Evolutionary conservation across 2,888 invertebrate species (phyloP), one percentile per base, ranked within the genome.

Genomic region (Drosophila mettleri): DNA sequence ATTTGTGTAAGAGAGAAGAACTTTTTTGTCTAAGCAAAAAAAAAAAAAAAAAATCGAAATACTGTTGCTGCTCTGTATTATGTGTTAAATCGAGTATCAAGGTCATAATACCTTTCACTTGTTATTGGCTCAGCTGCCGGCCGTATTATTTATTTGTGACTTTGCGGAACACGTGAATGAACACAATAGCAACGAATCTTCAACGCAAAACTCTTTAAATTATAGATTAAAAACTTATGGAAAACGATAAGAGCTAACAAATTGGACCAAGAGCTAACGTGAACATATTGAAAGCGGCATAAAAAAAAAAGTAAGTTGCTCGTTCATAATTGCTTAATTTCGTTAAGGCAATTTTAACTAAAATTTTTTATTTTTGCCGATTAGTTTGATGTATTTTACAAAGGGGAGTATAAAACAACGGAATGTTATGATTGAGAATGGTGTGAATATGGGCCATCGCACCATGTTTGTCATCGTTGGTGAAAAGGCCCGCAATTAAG

Each of bases 361-460:
- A n/a, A n/a, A n/a, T n/a, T n/a, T n/a, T n/a, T n/a, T n/a, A n/a
- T n/a, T n/a, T n/a, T n/a, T n/a, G n/a, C n/a, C n/a, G n/a, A n/a
- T n/a, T n/a, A n/a, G n/a, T n/a, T n/a, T n/a, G n/a, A n/a, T n/a
- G n/a, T n/a, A n/a, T n/a, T n/a, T n/a, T n/a, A n/a, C n/a, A n/a
- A n/a, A n/a, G n/a, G n/a, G n/a, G n/a, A n/a, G n/a, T n/a, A n/a
- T n/a, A n/a, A n/a, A n/a, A n/a, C n/a, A n/a, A n/a, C n/a, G n/a
- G n/a, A n/a, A n/a, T n/a, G 95, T 97, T 22, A 94, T 99, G 93
- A 98, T 99, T 89, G 99, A 99, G 93, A 99, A 99, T 96, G 99
- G 99, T 27, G 97, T 99, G 48, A 95, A 95, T 88, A 91, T 95
- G 53, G 96, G 97, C 1, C 98, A 99, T 90, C 94, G 99, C 59